Conservation (phyloP, 2,797 vertebrate species). For the Fratercula arctica region DNA sequence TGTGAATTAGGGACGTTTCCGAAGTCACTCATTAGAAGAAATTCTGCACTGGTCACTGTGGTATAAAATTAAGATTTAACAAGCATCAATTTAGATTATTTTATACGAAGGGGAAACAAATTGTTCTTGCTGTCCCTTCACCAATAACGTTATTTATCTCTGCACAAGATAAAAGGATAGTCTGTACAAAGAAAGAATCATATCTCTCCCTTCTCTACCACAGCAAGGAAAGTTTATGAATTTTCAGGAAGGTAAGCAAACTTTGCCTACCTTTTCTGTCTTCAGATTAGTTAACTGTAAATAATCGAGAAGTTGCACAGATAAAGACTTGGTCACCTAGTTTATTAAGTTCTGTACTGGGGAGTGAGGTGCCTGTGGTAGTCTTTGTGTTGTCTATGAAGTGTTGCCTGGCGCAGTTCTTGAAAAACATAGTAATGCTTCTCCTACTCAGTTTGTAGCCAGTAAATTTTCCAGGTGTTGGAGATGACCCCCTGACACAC, state of each 20-base stretch:
- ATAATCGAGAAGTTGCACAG: background rate
- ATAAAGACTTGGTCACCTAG: background rate
- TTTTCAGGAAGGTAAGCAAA: background rate
- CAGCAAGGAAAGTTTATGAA: background rate
- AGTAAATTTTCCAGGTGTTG: background rate
- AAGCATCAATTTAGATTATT: background rate
- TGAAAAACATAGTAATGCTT: background rate
- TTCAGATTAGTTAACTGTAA: background rate
- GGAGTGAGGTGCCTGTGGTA: background rate
- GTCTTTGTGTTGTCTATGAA: background rate
- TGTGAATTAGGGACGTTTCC: background rate
- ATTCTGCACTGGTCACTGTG: background rate
- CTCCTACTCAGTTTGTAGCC: background rate
- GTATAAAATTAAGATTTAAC: background rate
- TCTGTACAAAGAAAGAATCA: background rate
- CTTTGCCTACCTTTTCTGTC: background rate
- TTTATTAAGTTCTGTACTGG: background rate
- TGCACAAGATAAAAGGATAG: background rate
- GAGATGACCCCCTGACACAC: background rate
- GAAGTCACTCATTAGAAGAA: background rate
- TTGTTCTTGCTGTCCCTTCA: background rate
- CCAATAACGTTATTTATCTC: background rate
- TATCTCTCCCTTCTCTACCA: background rate
- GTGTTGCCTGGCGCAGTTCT: background rate
- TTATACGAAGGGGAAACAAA: background rate